Evolutionary conservation across 2,888 invertebrate species (phyloP), one percentile per base, ranked within the genome.

Genomic region (Caenorhabditis sp.): DNA sequence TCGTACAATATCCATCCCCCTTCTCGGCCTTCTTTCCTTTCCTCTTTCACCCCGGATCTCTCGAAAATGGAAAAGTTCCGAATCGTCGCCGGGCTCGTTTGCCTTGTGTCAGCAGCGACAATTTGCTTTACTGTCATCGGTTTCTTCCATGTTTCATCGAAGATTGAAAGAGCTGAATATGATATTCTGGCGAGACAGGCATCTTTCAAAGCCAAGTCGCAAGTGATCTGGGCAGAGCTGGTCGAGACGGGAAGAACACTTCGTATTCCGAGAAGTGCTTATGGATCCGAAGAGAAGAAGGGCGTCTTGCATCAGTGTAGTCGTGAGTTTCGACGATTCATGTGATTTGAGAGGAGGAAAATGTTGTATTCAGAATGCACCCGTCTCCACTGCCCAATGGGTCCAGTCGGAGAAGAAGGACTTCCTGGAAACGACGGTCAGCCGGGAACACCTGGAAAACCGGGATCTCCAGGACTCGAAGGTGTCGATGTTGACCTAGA

Each of bases 381-480:
- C 2, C 85, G 88, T 2, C 83, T 89, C 8, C 82, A 82, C 32
- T 89, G 89, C 53, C 87, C 87, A 8, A 65, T 80, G 24, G 89
- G 89, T 11, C 69, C 82, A n/a, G 84, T 86, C 28, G 89, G 89
- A 44, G 65, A 78, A 24, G 85, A 86, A 40, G 89, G 89, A 15
- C n/a, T 72, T 4, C 82, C 87, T 15, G 89, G 89, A 28, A 81
- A 81, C 18, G 89, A 89, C 55, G 88, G 89, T 15, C 81, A 81
- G 32, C 89, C 89, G 5, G 89, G 89, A 44, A 64, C 67, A 11
- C 87, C 88, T n/a, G 89, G 89, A 62, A 83, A 84, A 47, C 79
- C 85, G 0, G 87, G 87, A 40, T 40, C 62, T 3, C 87, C 87
- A 11, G 87, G 87, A 55, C 4, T 61, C 9, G 87, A 87, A 37